Evolutionary conservation across 2,888 invertebrate species (phyloP), one percentile per base, ranked within the genome.

Genomic region (Acronicta leporina): DNA sequence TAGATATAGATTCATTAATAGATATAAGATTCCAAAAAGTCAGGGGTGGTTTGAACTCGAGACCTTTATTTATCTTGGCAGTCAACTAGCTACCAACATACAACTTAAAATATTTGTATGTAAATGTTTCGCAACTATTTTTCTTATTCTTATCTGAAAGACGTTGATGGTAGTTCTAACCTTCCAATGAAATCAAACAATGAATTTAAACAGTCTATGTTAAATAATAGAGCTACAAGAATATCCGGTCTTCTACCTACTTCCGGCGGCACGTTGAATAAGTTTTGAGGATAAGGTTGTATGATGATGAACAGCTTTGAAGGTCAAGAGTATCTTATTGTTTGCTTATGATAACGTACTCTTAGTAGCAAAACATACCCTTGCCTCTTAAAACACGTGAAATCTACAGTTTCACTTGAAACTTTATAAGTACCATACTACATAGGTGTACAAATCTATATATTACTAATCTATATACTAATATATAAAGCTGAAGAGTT

Each of bases 251-350:
- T 13, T 13, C 35, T 13, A n/a, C 35, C 35, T 13, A n/a, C 6
- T 38, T 38, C 38, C 38, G 38, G n/a, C 38, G 6, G 20, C 4
- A 20, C 11, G 33, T 33, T n/a, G 38, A n/a, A 38, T 38, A 13
- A 35, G n/a, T 38, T 38, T 38, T 38, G 13, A n/a, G 38, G n/a
- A n/a, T 38, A 38, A 38, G 38, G n/a, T 38, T 38, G 38, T 35
- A 13, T 38, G 38, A 38, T 38, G 38, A 38, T 38, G n/a, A 6
- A n/a, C 13, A n/a, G 13, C n/a, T 33, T 33, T 33, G n/a, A 38
- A 38, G 38, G 38, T 38, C n/a, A n/a, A 13, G 38, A 38, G 38
- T n/a, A 6, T 38, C 2, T 5, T n/a, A 38, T 38, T 38, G 38
- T 38, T 38, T 38, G 38, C n/a, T 38, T 38, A 5, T 38, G n/a